These are phyloP conservation scores for Sussaba pulchella DNA, from an alignment of 2,888 invertebrate species.

Conservation along the genomic window DNA sequence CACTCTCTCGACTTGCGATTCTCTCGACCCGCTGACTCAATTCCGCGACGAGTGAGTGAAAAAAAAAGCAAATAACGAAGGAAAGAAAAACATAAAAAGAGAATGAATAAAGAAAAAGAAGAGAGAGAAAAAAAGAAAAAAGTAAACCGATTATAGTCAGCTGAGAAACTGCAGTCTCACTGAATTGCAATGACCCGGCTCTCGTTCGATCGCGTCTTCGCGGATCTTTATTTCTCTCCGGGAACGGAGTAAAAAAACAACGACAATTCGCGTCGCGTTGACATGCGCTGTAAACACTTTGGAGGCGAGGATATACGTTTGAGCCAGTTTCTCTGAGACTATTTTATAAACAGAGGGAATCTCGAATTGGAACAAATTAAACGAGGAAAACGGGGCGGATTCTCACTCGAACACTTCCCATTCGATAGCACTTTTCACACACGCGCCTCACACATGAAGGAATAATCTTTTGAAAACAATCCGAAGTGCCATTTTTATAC, in stretches of 20 bases:
- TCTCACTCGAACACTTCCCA: neutral
- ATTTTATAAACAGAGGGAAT: slow-evolving; percentile 56
- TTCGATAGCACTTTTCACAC: neutral
- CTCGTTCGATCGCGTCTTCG: slow-evolving; percentile 13
- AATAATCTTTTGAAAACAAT: neutral
- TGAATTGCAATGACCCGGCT: slow-evolving; percentile 31
- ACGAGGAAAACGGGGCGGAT: neutral
- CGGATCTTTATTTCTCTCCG: slow-evolving; percentile 5
- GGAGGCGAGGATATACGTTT: slow-evolving; percentile 22
- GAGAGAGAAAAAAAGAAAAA: neutral
- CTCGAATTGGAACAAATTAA: slow-evolving; percentile 47
- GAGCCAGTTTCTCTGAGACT: slow-evolving; percentile 36
- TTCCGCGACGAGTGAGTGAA: slow-evolving; percentile 26
- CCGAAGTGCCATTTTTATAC: too few relatives aligned
- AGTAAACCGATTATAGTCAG: neutral
- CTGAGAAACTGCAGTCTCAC: slow-evolving; percentile 10
- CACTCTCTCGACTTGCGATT: slow-evolving; percentile 48
- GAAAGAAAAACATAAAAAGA: neutral
- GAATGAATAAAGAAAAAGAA: neutral
- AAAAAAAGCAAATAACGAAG: neutral
- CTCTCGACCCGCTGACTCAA: slow-evolving; percentile 50
- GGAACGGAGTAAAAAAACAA: slow-evolving; percentile 24
- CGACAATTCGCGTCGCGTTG: slow-evolving; percentile 29
- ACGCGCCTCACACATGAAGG: neutral
- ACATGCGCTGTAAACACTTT: slow-evolving; percentile 48